These are phyloP conservation scores for Serinus canaria DNA, from an alignment of 2,113 vertebrate species.

Conservation along the genomic window DNA sequence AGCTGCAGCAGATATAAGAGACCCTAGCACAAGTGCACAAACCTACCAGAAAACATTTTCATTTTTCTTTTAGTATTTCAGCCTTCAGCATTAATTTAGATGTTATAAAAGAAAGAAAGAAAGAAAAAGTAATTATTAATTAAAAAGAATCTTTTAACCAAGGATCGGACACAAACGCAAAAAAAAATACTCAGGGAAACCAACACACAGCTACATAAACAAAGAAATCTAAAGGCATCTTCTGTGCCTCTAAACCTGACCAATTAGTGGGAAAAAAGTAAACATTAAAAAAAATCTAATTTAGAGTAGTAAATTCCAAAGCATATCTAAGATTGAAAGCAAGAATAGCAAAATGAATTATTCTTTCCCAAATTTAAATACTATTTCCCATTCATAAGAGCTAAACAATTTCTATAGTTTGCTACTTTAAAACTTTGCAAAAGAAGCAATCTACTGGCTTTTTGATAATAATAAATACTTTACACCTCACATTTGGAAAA, in stretches of 20 bases:
- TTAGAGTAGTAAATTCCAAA: background rate
- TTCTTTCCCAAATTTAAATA: background rate
- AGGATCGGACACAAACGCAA: background rate
- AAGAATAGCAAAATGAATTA: background rate
- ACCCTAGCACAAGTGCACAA: rapidly evolving
- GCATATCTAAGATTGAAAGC: background rate
- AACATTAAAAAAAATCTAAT: background rate
- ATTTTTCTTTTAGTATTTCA: background rate
- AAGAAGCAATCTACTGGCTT: background rate
- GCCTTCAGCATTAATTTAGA: background rate
- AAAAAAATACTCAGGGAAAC: background rate
- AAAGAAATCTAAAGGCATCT: background rate
- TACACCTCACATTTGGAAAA: background rate
- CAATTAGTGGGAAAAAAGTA: background rate
- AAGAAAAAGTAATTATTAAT: background rate
- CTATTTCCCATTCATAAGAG: background rate
- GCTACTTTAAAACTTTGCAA: background rate
- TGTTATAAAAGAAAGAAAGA: background rate
- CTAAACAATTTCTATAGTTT: background rate
- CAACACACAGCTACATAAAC: background rate
- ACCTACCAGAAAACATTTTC: background rate
- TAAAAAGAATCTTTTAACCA: background rate
- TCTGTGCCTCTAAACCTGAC: background rate
- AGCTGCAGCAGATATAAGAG: background rate
- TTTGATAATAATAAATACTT: background rate